Evolutionary conservation across 2,888 invertebrate species (phyloP).

Genomic region (Hipparchia sbordonii): DNA sequence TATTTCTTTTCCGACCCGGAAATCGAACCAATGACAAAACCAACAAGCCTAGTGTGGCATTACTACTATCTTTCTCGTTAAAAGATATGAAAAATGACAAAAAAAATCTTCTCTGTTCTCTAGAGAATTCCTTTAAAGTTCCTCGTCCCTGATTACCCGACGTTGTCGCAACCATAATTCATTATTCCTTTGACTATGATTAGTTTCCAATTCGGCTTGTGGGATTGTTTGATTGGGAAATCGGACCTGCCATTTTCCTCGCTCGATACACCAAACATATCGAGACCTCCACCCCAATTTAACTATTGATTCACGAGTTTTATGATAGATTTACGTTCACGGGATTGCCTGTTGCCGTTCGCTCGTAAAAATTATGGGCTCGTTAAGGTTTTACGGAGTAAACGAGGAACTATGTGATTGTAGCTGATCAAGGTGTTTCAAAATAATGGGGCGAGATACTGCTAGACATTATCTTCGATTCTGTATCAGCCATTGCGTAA

Average conservation of each 20-base stretch:
- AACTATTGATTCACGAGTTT: slow-evolving; percentile 31
- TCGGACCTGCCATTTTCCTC: neutral
- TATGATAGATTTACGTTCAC: slow-evolving; percentile 32
- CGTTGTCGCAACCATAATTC: neutral
- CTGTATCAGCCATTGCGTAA: neutral
- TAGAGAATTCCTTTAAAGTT: neutral
- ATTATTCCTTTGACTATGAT: neutral
- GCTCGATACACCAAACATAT: slow-evolving; percentile 3
- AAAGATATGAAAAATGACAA: too few relatives aligned
- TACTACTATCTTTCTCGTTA: too few relatives aligned
- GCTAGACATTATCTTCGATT: neutral
- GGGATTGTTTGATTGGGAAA: slow-evolving; percentile 14
- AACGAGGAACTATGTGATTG: slow-evolving; percentile 32
- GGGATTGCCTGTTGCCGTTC: slow-evolving; percentile 30
- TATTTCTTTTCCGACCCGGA: too few relatives aligned
- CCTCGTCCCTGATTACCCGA: neutral
- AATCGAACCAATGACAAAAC: too few relatives aligned
- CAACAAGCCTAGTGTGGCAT: too few relatives aligned
- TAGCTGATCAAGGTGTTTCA: slow-evolving; percentile 21
- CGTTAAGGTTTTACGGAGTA: slow-evolving; percentile 34
- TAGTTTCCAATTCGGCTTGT: neutral
- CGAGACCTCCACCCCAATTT: slow-evolving; percentile 7
- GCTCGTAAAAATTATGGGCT: slow-evolving; percentile 36
- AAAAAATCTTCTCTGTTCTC: too few relatives aligned
- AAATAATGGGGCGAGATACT: neutral